Base-by-base conservation (phyloP, 2,113 vertebrate genomes). In the Plotosus lineatus region DNA sequence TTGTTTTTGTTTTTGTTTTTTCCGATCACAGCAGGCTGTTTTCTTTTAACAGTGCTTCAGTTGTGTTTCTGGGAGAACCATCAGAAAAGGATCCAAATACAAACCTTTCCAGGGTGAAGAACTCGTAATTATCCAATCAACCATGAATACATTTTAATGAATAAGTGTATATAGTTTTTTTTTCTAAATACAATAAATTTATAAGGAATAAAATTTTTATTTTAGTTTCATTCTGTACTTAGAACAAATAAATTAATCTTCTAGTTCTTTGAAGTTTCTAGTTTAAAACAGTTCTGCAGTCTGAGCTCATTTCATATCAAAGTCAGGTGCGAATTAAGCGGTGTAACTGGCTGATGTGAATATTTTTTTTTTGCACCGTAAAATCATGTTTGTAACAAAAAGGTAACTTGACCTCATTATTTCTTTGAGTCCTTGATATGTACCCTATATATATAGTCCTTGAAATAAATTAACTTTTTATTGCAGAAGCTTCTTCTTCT, bases 1-100 rank as follows among this genome's bases (percentile, higher is more conserved):
- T 71, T 71, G n/a, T n/a, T n/a, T n/a, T n/a, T n/a, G n/a, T n/a
- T n/a, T 31, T 46, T 71, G 4, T 38, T 65, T 42, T 71, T 71
- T 71, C 14, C 12, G 17, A 44, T n/a, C 2, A 48, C 19, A 48
- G 14, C n/a, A 71, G 46, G 26, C 11, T 28, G n/a, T 17, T 46
- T 69, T 2, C 17, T 10, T 48, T 46, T 14, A 3, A 71, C 44
- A 17, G 3, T 28, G 42, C 21, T n/a, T 66, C 4, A 0, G 63
- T 42, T 7, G 12, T 11, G 1, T 68, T 23, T 28, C n/a, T 48
- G 3, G 46, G 17, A 51, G 69, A 50, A 72, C 28, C 23, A 15
- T 31, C 26, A 31, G 2, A 19, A 31, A 48, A 26, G 7, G 44
- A 31, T 14, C 42, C 42, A 73, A 12, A 4, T 15, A 44, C 4